Evolutionary conservation across 1,140 invertebrate genomes (phyloP), one percentile per base, ranked within the genome.

Genomic region (Drosophila grimshawi): DNA sequence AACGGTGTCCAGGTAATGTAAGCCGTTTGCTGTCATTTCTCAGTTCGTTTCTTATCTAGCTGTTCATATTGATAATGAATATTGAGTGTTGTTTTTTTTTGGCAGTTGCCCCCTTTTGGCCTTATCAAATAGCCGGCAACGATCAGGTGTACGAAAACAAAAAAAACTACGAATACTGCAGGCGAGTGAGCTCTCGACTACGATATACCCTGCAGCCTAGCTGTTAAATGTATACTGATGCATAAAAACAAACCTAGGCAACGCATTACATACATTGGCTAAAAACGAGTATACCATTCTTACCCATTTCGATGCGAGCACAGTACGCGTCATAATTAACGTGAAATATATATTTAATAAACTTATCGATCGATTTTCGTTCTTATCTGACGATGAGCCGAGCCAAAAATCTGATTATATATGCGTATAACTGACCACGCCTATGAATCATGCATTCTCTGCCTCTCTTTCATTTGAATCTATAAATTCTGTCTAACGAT

Each of bases 81-180:
- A 88, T 88, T 88, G 80, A 86, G 82, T 72, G 67, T 80, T 19
- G 19, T 19, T 19, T 19, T 19, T 19, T 82, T 86, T 86, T 76
- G 82, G 79, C 76, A 78, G 59, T 35, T 33, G 43, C 46, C 53
- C 6, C 19, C 32, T 19, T 19, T 19, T 33, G 60, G 33, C 62
- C 68, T 73, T 79, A 86, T 81, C 82, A 81, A 79, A 88, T 76
- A 73, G 78, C 32, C 11, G 19, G 39, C 10, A 7, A 4, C 29
- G 35, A 45, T 69, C 52, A 45, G 33, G 43, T 48, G 56, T 39
- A 10, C 37, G 2, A 63, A 56, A 35, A 1, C 19, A 19, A 19
- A 19, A 19, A 19, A 19, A 19, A 19, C 19, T 19, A 19, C 19
- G 19, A 19, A 19, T 1, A 19, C 19, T 19, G 19, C 19, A 19